phyloP scores from a whole-genome alignment of 2,888 invertebrate species.

The Harpalus rubripes region DNA sequence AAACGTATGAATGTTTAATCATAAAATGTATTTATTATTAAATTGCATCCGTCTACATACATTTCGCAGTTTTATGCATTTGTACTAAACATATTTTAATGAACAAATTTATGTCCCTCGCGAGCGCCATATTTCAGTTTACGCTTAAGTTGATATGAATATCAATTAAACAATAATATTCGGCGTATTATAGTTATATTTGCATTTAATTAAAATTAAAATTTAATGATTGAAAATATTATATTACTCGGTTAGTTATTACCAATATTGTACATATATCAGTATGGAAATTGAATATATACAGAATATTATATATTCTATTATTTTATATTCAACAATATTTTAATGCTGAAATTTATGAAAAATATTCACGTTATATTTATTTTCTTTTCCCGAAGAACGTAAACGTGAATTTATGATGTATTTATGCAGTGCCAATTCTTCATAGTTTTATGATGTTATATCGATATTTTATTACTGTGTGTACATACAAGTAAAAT shows the following conservation, averaged over 20 bases:
- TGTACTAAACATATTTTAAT: conserved; percentile 26
- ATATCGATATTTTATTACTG: background rate
- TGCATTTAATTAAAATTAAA: conserved; percentile 38
- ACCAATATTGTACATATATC: background rate
- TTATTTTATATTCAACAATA: background rate
- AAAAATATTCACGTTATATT: background rate
- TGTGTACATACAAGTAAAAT: no score
- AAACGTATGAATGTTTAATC: conserved; percentile 11
- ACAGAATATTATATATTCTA: background rate
- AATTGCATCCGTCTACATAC: background rate
- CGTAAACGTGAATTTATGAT: conserved; percentile 10
- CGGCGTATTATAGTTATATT: conserved; percentile 31
- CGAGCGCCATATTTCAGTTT: conserved; percentile 16
- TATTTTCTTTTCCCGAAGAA: background rate
- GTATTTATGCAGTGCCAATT: conserved; percentile 1
- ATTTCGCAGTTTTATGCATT: conserved; percentile 20
- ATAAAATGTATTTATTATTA: background rate
- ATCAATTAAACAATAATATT: conserved; percentile 32
- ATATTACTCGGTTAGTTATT: conserved; percentile 14
- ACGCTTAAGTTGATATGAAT: conserved; percentile 15
- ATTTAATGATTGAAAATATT: conserved; percentile 15
- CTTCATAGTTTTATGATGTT: background rate
- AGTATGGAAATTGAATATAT: background rate
- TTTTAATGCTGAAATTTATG: background rate
- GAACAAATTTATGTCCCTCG: conserved; percentile 23